These are phyloP conservation scores for Sminthopsis crassicaudata DNA, from an alignment of 2,113 vertebrate genomes.

Conservation along the genomic window DNA sequence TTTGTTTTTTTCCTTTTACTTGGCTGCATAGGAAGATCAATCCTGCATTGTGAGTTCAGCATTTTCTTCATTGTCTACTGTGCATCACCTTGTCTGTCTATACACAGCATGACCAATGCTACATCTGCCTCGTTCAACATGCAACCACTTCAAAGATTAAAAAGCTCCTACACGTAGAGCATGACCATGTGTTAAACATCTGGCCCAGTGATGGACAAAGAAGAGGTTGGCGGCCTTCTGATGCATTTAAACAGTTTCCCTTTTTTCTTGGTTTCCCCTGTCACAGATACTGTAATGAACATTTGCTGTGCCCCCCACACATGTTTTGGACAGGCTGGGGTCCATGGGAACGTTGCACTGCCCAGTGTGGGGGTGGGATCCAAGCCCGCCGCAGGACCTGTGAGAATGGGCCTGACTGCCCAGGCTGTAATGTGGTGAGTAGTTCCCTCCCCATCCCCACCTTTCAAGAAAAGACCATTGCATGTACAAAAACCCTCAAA, in stretches of 20 bases:
- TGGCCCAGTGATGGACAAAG: conserved; percentile 21
- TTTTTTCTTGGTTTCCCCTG: conserved; percentile 65
- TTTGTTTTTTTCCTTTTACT: conserved; percentile 73
- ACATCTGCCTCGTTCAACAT: conserved; percentile 30
- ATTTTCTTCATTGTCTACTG: conserved; percentile 31
- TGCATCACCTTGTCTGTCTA: conserved; percentile 59
- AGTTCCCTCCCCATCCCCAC: background rate
- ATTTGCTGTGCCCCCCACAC: conserved; percentile 94
- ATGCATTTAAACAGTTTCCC: conserved; percentile 44
- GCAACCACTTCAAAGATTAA: background rate
- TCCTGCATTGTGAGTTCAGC: conserved; percentile 77
- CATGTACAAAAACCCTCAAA: background rate
- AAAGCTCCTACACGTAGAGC: conserved; percentile 39
- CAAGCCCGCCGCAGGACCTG: conserved; percentile 94
- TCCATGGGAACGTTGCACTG: conserved; percentile 95
- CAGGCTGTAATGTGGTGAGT: conserved; percentile 92
- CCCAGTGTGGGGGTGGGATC: conserved; percentile 95
- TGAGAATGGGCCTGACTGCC: conserved; percentile 96
- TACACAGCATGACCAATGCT: conserved; percentile 58
- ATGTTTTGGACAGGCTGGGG: conserved; percentile 98
- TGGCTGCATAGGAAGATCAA: conserved; percentile 79
- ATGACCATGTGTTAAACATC: conserved; percentile 52
- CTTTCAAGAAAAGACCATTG: background rate
- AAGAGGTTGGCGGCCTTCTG: background rate
- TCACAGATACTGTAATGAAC: conserved; percentile 96